phyloP scores from a whole-genome alignment of 1,140 invertebrate species.

The Polypedilum vanderplanki region DNA sequence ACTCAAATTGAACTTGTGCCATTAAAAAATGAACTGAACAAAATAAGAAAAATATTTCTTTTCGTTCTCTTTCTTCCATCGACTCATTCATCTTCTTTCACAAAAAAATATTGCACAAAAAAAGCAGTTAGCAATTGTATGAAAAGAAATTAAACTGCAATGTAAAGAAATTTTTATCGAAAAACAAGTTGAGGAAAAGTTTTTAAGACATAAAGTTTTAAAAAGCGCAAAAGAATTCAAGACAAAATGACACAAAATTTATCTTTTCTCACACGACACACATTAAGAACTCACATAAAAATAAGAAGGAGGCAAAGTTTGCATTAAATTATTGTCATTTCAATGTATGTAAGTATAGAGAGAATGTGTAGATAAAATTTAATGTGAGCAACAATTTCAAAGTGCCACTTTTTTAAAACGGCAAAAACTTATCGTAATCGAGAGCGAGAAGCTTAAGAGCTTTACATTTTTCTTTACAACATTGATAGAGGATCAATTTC shows the following conservation, averaged over 20 bases:
- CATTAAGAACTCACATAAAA: neutral
- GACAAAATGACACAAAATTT: too few relatives aligned
- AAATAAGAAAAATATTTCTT: too few relatives aligned
- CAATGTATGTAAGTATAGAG: neutral
- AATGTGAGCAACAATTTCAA: slow-evolving; percentile 2
- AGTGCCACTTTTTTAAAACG: neutral
- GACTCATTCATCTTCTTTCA: too few relatives aligned
- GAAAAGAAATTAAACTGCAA: too few relatives aligned
- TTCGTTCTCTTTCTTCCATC: too few relatives aligned
- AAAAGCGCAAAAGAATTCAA: too few relatives aligned
- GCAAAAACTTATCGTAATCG: neutral
- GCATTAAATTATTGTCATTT: slow-evolving; percentile 13
- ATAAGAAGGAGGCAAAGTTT: neutral
- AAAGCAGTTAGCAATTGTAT: too few relatives aligned
- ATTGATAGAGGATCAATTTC: slow-evolving; percentile 12
- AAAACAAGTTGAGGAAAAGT: too few relatives aligned
- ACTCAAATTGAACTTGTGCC: neutral
- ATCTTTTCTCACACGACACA: too few relatives aligned
- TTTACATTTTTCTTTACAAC: slow-evolving; percentile 19
- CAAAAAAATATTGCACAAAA: too few relatives aligned
- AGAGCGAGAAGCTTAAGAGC: slow-evolving; percentile 16
- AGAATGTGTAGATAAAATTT: slow-evolving; percentile 2
- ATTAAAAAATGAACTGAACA: neutral
- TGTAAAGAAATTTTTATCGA: too few relatives aligned
- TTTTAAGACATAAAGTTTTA: too few relatives aligned